Evolutionary conservation across 2,888 invertebrate species (phyloP).

Genomic region (Brachyopa scutellaris): DNA sequence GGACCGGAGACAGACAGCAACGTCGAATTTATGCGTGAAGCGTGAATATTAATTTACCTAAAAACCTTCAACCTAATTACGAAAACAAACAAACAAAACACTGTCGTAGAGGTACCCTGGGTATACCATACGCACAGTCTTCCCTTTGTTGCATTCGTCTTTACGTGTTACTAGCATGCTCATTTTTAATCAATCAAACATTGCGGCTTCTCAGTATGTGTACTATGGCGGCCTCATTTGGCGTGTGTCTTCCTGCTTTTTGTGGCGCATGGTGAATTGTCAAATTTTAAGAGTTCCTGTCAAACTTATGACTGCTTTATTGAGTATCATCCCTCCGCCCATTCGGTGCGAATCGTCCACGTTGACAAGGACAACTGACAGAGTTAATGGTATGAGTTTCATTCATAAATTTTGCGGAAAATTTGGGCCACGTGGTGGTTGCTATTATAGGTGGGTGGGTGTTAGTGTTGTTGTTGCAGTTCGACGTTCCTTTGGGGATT

Average conservation of each 20-base stretch:
- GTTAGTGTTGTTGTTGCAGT: background rate
- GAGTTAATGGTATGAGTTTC: slow-evolving; percentile 60
- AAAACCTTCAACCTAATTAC: slow-evolving; percentile 69
- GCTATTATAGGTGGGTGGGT: too few species aligned
- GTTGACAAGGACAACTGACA: slow-evolving; percentile 58
- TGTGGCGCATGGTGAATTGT: slow-evolving; percentile 61
- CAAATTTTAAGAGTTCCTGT: slow-evolving; percentile 70
- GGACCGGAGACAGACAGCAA: slow-evolving; percentile 27
- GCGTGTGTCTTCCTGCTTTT: slow-evolving; percentile 42
- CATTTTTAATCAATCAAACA: slow-evolving; percentile 69
- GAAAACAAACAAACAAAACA: slow-evolving; percentile 64
- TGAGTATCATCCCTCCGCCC: slow-evolving; percentile 60
- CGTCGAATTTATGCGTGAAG: slow-evolving; percentile 55
- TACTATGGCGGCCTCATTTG: slow-evolving; percentile 44
- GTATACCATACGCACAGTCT: background rate
- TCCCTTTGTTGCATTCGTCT: slow-evolving; percentile 8
- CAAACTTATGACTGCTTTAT: slow-evolving; percentile 70
- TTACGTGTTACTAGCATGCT: slow-evolving; percentile 69
- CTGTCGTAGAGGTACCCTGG: background rate
- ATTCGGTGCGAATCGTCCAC: slow-evolving; percentile 32
- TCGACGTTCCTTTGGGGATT: slow-evolving; percentile 39
- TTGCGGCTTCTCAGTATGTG: slow-evolving; percentile 31
- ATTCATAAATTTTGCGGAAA: slow-evolving; percentile 64
- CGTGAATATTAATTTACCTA: slow-evolving; percentile 69
- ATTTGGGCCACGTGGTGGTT: slow-evolving; percentile 56